Evolutionary conservation across 2,797 vertebrate genomes (phyloP), one percentile per base, ranked within the genome.

Genomic region (Eutrigla gurnardus): DNA sequence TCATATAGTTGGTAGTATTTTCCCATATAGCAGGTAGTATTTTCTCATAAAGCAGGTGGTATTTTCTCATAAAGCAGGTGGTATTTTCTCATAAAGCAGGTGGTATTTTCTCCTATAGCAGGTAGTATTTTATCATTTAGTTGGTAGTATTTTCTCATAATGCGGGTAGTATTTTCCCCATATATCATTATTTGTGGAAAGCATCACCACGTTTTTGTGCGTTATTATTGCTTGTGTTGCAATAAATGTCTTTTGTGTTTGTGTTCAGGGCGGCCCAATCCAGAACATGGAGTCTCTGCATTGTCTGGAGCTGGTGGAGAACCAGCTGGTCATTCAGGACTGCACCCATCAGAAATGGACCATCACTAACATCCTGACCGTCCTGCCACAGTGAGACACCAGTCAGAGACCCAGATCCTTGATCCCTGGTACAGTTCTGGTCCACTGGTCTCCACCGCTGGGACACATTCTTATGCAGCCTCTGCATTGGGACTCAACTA

Each of bases 271-370:
- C 81, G 97, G 97, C 18, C 91, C 96, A 82, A 97, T 99, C 90
- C 96, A 96, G 94, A 99, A 98, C 92, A 93, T 92, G 2, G 97
- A 97, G 87, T 96, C 97, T 61, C 96, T 95, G 88, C 95, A 92
- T 53, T 99, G 98, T 74, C 92, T 99, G 88, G 98, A 99, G 89
- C 80, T 98, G 82, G 95, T 96, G 83, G 95, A 96, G 83, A 97
- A 92, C 86, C 96, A 97, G 37, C 93, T 98, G 70, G 94, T 94
- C 77, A 93, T 99, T 70, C 97, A 98, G 93, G 96, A 95, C 76
- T 99, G 98, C 91, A 95, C 95, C 0, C 94, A 93, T 74, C 98
- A 99, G 76, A 97, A 91, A 71, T 99, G 98, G 98, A 97, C 95
- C 69, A 97, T 99, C 86, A 97, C 97, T 46, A 98, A 98, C 36